A percentile compares a stretch with the other conserved stretches of the same genome.
Conservation (phyloP, 64 coral and sea anemone genomes). For the Catalaphyllia jardinei region DNA sequence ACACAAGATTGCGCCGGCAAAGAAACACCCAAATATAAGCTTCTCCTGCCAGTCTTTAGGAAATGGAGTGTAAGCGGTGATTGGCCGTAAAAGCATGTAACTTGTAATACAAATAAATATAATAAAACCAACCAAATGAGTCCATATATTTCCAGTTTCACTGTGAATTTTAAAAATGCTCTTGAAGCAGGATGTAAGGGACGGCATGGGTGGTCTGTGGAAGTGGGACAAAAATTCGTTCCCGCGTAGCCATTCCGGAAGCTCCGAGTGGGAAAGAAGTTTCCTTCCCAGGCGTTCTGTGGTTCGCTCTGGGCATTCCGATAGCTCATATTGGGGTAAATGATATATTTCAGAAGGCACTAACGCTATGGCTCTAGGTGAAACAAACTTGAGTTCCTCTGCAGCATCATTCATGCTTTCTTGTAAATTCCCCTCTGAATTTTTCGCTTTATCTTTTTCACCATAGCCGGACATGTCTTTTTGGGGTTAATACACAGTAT, state of each 20-base stretch:
- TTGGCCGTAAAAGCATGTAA: constrained; percentile 73
- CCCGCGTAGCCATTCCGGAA: constrained; percentile 85
- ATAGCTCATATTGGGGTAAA: constrained; percentile 61
- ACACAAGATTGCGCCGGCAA: constrained; percentile 77
- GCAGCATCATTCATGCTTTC: background rate
- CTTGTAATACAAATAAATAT: constrained; percentile 68
- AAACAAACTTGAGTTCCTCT: constrained; percentile 18
- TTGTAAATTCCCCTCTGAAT: background rate
- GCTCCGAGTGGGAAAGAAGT: constrained; percentile 57
- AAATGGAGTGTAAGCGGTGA: constrained; percentile 50
- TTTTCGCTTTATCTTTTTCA: background rate
- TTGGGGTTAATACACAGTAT: background rate
- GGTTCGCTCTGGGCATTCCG: constrained; percentile 79
- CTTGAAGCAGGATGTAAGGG: constrained; percentile 71
- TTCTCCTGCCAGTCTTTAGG: constrained; percentile 67
- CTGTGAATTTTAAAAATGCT: constrained; percentile 84
- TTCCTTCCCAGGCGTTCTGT: constrained; percentile 50
- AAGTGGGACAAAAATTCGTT: constrained; percentile 71
- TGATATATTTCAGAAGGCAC: constrained; percentile 32
- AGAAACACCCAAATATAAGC: constrained; percentile 72
- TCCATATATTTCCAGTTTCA: constrained; percentile 95
- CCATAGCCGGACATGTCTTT: background rate
- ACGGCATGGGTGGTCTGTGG: constrained; percentile 86
- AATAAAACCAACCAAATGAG: constrained; percentile 81
- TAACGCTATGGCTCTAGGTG: constrained; percentile 33